A percentile compares a stretch with the other conserved stretches of the same genome.
Evolutionary conservation across 2,797 vertebrate genomes (phyloP).

Genomic region (Tangara arthus): DNA sequence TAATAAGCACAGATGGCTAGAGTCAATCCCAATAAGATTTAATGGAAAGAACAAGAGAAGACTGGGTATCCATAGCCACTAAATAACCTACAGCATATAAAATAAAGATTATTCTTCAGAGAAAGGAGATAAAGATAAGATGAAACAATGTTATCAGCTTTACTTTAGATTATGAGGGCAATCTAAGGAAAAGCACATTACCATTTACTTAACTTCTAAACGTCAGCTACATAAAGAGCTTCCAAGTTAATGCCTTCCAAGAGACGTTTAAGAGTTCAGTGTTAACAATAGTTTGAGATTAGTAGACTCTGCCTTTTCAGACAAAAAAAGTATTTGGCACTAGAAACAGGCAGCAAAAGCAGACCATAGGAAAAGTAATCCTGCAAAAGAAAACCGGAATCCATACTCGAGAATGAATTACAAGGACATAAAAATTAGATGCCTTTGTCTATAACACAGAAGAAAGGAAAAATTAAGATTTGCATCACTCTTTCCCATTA

Average conservation of each 20-base stretch:
- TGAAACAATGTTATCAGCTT: conserved; percentile 69
- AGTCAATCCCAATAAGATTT: conserved; percentile 72
- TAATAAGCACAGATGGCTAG: conserved; percentile 64
- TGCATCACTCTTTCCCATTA: background rate
- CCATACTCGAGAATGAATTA: background rate
- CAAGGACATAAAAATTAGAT: background rate
- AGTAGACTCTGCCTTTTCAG: background rate
- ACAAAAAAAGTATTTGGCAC: background rate
- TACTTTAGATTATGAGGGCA: conserved; percentile 58
- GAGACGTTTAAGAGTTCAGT: background rate
- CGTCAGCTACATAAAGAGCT: conserved; percentile 19
- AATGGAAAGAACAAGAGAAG: conserved; percentile 64
- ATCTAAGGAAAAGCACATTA: conserved; percentile 66
- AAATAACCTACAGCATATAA: conserved; percentile 64
- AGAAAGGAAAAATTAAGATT: background rate
- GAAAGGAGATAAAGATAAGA: conserved; percentile 67
- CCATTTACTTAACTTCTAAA: conserved; percentile 53
- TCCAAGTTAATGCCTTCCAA: conserved; percentile 31
- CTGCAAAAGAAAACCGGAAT: background rate
- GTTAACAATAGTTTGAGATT: background rate
- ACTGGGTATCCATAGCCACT: conserved; percentile 58
- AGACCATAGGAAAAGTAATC: background rate
- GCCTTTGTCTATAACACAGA: background rate
- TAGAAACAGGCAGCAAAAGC: background rate
- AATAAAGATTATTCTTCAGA: conserved; percentile 69